Evolutionary conservation across 2,888 invertebrate genomes (phyloP).

Genomic region (Cephus spinipes): DNA sequence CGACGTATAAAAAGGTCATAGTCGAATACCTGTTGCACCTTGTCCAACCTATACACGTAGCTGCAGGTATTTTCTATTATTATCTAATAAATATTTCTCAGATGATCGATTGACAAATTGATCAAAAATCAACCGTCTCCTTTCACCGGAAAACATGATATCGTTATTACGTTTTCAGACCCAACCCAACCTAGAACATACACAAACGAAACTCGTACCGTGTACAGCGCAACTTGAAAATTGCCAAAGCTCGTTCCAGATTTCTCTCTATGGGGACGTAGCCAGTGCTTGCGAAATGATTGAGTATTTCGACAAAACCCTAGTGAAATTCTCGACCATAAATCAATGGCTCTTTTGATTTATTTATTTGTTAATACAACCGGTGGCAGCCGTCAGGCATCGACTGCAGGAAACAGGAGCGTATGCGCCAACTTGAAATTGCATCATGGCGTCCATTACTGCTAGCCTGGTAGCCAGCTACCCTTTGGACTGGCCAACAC

Average conservation of each 20-base stretch:
- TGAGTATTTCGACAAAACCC: slow-evolving; percentile 20
- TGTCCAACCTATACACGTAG: not conserved
- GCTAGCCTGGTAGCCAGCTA: slow-evolving; percentile 7
- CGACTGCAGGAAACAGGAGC: slow-evolving; percentile 1
- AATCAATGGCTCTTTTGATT: slow-evolving; percentile 36
- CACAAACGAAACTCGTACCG: too few species aligned
- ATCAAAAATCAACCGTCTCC: too few species aligned
- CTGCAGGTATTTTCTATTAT: not conserved
- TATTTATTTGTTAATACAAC: slow-evolving; percentile 44
- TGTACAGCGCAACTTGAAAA: too few species aligned
- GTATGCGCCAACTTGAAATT: slow-evolving; percentile 38
- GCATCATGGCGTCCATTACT: slow-evolving; percentile 21
- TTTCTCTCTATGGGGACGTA: not conserved
- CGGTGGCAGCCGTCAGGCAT: not conserved
- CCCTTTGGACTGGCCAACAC: too few species aligned
- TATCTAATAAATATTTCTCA: not conserved
- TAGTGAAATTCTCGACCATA: slow-evolving; percentile 30
- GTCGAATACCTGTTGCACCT: not conserved
- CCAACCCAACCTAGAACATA: too few species aligned
- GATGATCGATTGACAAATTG: too few species aligned
- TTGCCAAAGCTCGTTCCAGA: too few species aligned
- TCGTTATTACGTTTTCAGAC: too few species aligned
- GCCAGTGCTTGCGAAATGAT: slow-evolving; percentile 17
- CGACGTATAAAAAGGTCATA: not conserved
- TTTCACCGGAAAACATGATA: too few species aligned